Percentiles rank a stretch among this genome's conserved stretches.
Evolutionary conservation across 1,140 invertebrate genomes (phyloP).

Genomic region (Oedothorax gibbosus): DNA sequence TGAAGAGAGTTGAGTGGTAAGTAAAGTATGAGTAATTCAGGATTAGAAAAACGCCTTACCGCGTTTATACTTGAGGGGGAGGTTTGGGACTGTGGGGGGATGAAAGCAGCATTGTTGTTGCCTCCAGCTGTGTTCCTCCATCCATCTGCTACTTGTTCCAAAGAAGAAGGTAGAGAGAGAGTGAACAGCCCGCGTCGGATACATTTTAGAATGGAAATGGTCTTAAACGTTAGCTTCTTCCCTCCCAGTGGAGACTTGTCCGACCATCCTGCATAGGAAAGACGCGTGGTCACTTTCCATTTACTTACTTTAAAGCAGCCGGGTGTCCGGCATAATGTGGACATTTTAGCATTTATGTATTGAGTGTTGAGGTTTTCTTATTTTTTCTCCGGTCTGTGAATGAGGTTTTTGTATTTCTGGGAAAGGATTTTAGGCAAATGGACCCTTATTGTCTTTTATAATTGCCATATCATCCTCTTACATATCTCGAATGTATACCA

Average conservation of each 20-base stretch:
- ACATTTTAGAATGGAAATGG: constrained; percentile 54
- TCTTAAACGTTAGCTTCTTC: constrained; percentile 13
- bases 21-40: constrained; percentile 60
- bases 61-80: constrained; percentile 43
- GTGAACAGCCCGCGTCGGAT: constrained; percentile 7
- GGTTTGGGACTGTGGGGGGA: too few species aligned
- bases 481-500: too few species aligned
- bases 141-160: constrained; percentile 52
- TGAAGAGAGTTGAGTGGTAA: constrained; percentile 33
- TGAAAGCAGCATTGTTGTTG: constrained; percentile 12
- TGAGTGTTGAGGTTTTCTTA: too few species aligned
- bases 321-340: too few species aligned
- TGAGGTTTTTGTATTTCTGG: too few species aligned
- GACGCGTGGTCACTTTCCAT: constrained; percentile 13
- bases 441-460: too few species aligned
- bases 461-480: too few species aligned
- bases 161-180: constrained; percentile 33
- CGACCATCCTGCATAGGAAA: neutral
- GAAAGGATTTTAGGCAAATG: too few species aligned
- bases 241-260: neutral
- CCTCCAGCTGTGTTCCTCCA: constrained; percentile 42
- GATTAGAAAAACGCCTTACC: constrained; percentile 54
- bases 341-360: too few species aligned
- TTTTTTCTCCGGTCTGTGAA: too few species aligned
- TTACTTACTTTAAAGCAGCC: too few species aligned